Conservation (phyloP, 2,888 invertebrate genomes). For the Hartigia nigra region DNA sequence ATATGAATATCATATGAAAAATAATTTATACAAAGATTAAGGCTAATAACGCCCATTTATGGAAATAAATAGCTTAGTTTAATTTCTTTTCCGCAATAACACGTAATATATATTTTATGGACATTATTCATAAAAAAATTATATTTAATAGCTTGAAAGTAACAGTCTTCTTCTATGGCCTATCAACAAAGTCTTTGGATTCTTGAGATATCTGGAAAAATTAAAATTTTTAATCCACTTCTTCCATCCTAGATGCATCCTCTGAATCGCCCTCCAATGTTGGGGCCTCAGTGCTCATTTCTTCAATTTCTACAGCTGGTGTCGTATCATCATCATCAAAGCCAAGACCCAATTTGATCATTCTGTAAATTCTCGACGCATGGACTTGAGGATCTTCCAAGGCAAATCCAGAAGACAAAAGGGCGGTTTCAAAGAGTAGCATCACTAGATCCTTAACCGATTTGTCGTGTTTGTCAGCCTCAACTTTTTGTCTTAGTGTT, state of each 20-base stretch:
- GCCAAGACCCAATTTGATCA: constrained; percentile 77
- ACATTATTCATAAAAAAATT: not conserved
- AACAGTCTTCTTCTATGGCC: constrained; percentile 37
- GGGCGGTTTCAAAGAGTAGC: constrained; percentile 74
- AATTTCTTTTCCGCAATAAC: not conserved
- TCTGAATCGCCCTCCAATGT: constrained; percentile 70
- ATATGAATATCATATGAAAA: not conserved
- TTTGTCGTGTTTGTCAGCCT: constrained; percentile 77
- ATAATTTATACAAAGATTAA: not conserved
- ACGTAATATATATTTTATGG: not conserved
- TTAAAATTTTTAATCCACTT: constrained; percentile 71
- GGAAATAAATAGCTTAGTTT: not conserved
- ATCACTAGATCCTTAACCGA: constrained; percentile 76
- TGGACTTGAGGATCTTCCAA: constrained; percentile 74
- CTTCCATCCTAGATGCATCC: constrained; percentile 76
- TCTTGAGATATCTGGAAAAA: not conserved
- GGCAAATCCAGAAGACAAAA: constrained; percentile 75
- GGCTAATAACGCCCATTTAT: not conserved
- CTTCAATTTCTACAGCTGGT: constrained; percentile 52
- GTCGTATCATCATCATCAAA: constrained; percentile 72
- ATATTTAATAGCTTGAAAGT: constrained; percentile 24
- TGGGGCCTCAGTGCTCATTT: constrained; percentile 65
- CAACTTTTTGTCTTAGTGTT: constrained; percentile 70
- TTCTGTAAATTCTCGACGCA: constrained; percentile 74
- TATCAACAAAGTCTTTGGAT: constrained; percentile 43